A percentile compares a stretch with the other conserved stretches of the same genome.
phyloP scores from a whole-genome alignment of 2,888 invertebrate species.

The Eueremaeus valkanovi region DNA sequence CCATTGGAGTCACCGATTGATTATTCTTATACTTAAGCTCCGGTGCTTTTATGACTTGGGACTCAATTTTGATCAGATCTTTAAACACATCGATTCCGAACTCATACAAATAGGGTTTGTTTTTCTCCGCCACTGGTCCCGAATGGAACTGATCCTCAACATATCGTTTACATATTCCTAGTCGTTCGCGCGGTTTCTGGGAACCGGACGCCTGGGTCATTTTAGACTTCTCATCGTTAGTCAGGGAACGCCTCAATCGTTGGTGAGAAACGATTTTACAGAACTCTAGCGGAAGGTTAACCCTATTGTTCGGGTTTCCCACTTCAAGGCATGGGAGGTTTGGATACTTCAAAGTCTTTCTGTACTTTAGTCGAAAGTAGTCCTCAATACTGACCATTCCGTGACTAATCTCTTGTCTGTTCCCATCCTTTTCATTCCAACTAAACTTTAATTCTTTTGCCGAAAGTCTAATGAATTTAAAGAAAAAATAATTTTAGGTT shows the following conservation, averaged over 20 bases:
- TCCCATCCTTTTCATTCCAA: not conserved
- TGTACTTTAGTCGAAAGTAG: constrained; percentile 42
- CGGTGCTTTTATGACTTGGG: constrained; percentile 32
- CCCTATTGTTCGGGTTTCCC: constrained; percentile 40
- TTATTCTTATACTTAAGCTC: not conserved
- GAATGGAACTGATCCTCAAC: constrained; percentile 12
- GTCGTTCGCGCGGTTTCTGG: constrained; percentile 40
- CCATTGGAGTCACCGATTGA: not conserved
- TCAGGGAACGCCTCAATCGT: constrained; percentile 43
- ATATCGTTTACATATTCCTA: constrained; percentile 34
- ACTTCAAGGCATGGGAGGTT: constrained; percentile 45
- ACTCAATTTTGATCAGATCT: constrained; percentile 34
- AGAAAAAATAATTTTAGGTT: not conserved
- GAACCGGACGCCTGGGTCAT: constrained; percentile 44
- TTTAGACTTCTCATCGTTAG: constrained; percentile 42
- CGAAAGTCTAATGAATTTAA: not conserved
- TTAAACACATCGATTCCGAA: constrained; percentile 43
- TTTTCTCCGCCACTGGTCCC: constrained; percentile 28
- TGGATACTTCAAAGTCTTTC: constrained; percentile 36
- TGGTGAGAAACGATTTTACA: constrained; percentile 44
- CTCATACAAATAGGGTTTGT: constrained; percentile 35
- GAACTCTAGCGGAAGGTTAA: constrained; percentile 45
- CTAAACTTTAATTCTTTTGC: not conserved
- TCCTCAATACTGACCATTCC: constrained; percentile 34
- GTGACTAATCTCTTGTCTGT: not conserved